Base-by-base conservation (phyloP, 2,113 vertebrate species). In the Leucosticte australis region DNA sequence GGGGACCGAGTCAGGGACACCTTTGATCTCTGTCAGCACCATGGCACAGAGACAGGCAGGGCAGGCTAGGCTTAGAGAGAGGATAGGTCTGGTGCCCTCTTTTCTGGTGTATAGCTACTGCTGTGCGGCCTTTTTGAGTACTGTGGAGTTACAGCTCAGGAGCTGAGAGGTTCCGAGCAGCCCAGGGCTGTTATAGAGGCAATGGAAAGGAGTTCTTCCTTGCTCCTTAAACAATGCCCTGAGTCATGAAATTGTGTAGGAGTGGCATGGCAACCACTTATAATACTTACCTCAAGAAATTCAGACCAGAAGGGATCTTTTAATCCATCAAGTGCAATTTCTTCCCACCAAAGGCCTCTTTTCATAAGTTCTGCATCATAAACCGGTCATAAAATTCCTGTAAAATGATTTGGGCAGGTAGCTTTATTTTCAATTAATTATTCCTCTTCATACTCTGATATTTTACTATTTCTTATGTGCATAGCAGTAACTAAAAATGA, bases 1-100 rank as follows among this genome's bases (percentile, higher is more conserved):
- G 41, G 53, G 85, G 57, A 73, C 24, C 5, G 31, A 59, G 31
- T 28, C 24, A 70, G 60, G 33, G 71, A 30, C 11, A 73, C 7
- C 31, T 42, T 53, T 77, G 26, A 28, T 13, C 30, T 59, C 23
- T 41, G 19, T 23, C 8, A 42, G 12, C 30, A 16, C 0, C 0
- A 9, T 13, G 24, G 16, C 62, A 39, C 33, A 27, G 18, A 53
- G n/a, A 19, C 16, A 65, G 46, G 21, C 30, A 60, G 64, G 30
- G 37, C 50, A 67, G 23, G 41, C 39, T 37, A 10, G 56, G 18
- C 35, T 70, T 24, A 39, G 30, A 37, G 31, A 30, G 11, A 35
- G 35, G 21, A 50, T 18, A 50, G 35, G 23, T 11, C 41, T 69
- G 46, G 11, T 77, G 50, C 3, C 11, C 17, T 41, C 28, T 28